A percentile compares a stretch with the other conserved stretches of the same genome.
Conservation (phyloP, 1,140 invertebrate species). For the Cydia strobilella region DNA sequence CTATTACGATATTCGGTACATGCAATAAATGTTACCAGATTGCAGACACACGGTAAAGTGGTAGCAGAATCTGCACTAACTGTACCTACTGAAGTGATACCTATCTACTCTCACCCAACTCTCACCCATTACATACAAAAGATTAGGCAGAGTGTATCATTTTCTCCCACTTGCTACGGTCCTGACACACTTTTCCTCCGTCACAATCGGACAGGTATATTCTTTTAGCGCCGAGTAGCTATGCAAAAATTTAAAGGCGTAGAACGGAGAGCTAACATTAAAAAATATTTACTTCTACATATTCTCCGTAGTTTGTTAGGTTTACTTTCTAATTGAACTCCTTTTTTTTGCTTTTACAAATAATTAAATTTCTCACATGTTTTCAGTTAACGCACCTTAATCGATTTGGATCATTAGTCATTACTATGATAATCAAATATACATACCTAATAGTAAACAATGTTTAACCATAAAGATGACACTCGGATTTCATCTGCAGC, state of each 20-base stretch:
- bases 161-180: not conserved
- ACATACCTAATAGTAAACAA: no score
- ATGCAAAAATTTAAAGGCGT: not conserved
- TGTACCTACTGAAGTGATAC: not conserved
- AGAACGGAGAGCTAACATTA: not conserved
- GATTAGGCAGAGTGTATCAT: not conserved
- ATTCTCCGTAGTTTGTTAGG: no score
- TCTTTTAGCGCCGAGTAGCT: constrained; percentile 16
- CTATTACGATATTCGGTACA: no score
- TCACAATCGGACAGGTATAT: constrained; percentile 12
- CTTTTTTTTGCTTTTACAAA: no score
- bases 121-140: not conserved
- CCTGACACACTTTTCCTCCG: not conserved
- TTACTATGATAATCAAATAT: no score
- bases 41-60: not conserved
- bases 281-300: not conserved
- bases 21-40: no score
- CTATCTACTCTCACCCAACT: not conserved
- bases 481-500: no score
- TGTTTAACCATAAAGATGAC: no score
- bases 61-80: not conserved
- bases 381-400: no score
- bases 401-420: no score
- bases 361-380: no score
- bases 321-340: no score